These are phyloP conservation scores for Aphaenogaster rudis DNA, from an alignment of 1,140 invertebrate genomes.

Conservation along the genomic window DNA sequence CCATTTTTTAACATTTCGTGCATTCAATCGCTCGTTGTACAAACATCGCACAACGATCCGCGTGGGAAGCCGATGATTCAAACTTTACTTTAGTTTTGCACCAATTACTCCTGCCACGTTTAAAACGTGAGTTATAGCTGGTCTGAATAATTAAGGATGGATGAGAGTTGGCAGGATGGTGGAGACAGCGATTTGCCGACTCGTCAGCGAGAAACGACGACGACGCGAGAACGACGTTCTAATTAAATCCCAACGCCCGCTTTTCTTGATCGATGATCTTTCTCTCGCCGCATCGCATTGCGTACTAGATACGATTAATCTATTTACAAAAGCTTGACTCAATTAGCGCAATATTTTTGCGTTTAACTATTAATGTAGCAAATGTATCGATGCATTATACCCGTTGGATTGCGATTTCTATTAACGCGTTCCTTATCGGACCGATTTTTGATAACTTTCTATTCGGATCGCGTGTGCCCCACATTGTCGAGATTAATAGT, in stretches of 20 bases:
- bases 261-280: constrained; percentile 35
- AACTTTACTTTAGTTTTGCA: constrained; percentile 54
- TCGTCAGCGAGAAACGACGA: constrained; percentile 36
- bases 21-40: neutral
- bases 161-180: constrained; percentile 15
- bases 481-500: neutral
- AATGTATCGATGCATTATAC: neutral
- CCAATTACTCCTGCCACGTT: constrained; percentile 31
- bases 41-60: neutral
- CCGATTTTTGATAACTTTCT: neutral
- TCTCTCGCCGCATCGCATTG: neutral
- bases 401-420: neutral
- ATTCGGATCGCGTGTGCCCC: neutral
- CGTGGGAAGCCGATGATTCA: neutral
- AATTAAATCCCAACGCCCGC: constrained; percentile 45
- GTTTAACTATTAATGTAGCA: neutral
- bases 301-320: neutral
- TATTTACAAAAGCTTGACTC: constrained; percentile 2
- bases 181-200: constrained; percentile 45
- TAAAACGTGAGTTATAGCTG: constrained; percentile 54
- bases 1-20: neutral
- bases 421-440: neutral
- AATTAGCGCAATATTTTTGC: neutral
- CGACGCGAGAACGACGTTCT: constrained; percentile 26
- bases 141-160: constrained; percentile 52